Conservation (phyloP, 2,888 invertebrate species). For the Chalcis sispes region DNA sequence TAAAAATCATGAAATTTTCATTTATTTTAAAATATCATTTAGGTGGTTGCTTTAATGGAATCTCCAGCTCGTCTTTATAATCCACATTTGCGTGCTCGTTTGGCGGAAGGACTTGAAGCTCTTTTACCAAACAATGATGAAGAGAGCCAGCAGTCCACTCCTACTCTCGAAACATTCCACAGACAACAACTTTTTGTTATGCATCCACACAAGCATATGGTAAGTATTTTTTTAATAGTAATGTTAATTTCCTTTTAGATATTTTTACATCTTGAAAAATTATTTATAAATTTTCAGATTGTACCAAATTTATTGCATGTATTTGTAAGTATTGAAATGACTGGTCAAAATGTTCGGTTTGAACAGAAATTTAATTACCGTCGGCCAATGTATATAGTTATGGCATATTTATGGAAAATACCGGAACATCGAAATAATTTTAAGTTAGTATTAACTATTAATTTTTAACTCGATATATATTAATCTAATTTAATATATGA, state of each 20-base stretch:
- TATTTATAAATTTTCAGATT: slow-evolving; percentile 78
- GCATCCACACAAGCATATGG: slow-evolving; percentile 85
- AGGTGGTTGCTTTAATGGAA: slow-evolving; percentile 92
- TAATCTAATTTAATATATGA: slow-evolving; percentile 37
- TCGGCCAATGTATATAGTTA: slow-evolving; percentile 94
- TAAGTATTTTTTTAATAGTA: slow-evolving; percentile 65
- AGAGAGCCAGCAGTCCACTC: slow-evolving; percentile 73
- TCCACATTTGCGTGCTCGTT: slow-evolving; percentile 92
- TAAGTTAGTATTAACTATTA: slow-evolving; percentile 78
- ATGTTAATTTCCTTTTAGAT: background rate
- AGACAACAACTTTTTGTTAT: slow-evolving; percentile 86
- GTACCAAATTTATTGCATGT: slow-evolving; percentile 90
- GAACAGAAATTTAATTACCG: slow-evolving; percentile 98
- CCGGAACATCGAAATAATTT: slow-evolving; percentile 87
- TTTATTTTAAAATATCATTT: slow-evolving; percentile 38
- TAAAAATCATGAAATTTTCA: slow-evolving; percentile 8
- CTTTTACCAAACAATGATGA: slow-evolving; percentile 86
- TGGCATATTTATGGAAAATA: slow-evolving; percentile 93
- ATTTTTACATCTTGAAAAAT: background rate
- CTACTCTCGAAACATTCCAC: slow-evolving; percentile 78
- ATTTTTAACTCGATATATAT: slow-evolving; percentile 25
- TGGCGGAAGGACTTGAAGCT: slow-evolving; percentile 93
- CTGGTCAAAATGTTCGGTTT: slow-evolving; percentile 95
- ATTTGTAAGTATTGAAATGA: slow-evolving; percentile 98
- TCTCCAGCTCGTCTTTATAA: slow-evolving; percentile 88